A percentile compares a stretch with the other conserved stretches of the same genome.
Conservation (phyloP, 2,888 invertebrate genomes). For the Cephus pygmeus region DNA sequence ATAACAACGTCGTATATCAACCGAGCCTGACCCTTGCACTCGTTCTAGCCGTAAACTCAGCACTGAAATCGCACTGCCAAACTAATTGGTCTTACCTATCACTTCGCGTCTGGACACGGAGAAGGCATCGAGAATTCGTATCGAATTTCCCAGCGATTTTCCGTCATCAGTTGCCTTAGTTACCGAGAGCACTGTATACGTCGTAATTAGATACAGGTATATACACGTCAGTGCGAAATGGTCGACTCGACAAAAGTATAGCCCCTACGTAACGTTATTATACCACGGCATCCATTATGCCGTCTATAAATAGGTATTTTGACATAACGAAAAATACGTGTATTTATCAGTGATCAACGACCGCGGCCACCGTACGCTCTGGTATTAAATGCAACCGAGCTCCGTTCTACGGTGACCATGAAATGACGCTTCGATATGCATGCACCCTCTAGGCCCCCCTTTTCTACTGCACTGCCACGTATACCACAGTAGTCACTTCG, state of each 20-base stretch:
- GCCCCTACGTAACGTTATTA: background rate
- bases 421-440: conserved; percentile 59
- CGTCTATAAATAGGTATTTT: conserved; percentile 12
- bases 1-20: conserved; percentile 21
- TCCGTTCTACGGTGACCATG: conserved; percentile 48
- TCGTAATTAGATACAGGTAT: background rate
- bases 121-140: background rate
- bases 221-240: background rate
- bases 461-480: background rate
- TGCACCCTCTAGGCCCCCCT: conserved; percentile 38
- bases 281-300: background rate
- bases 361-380: conserved; percentile 14
- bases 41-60: conserved; percentile 14
- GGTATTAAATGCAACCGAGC: conserved; percentile 13
- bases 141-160: background rate
- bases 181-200: background rate
- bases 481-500: background rate
- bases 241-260: background rate
- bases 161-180: background rate
- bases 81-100: conserved; percentile 42
- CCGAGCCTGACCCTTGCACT: conserved; percentile 21
- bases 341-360: conserved; percentile 37
- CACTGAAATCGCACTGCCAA: conserved; percentile 15
- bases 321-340: conserved; percentile 17
- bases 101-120: background rate